Base-by-base conservation (phyloP, 2,797 vertebrate genomes). In the Poecilia velifera region DNA sequence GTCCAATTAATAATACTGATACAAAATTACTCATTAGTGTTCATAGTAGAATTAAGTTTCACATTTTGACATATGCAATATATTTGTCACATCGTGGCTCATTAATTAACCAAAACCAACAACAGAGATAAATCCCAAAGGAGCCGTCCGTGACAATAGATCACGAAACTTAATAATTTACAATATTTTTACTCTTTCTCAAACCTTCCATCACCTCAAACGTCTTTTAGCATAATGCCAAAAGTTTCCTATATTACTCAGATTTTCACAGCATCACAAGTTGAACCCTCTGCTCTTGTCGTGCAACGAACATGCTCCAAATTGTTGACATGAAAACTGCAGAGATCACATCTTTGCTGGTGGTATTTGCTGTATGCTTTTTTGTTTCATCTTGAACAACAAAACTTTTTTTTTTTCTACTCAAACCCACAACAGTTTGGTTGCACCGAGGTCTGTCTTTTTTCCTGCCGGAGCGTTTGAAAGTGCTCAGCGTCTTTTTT, bases 361-460 rank as follows among this genome's bases (percentile, higher is more conserved):
- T 9, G 73, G 4, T 79, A 16, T 57, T 49, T 73, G 47, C 13
- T 45, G 13, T 55, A 55, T 34, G 66, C 34, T 72, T 88, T 81
- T 81, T 90, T 66, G 79, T 88, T 90, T 88, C 76, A 82, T 36
- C 80, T 88, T 83, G 12, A 59, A 31, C 64, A 73, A 2, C 59
- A n/a, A 12, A n/a, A 28, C 39, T 41, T 70, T 41, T 66, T 28
- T 28, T 13, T 57, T 57, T 59, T 34, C 41, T 31, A 22, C 34
- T 6, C 34, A 31, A 39, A 75, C 1, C 51, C 51, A n/a, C 10
- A 78, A 22, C 47, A 22, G 34, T 53, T 47, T 34, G 3, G 6
- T 6, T 81, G 22, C 31, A 31, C 70, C 49, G 3, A 72, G 70
- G 66, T 31, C 3, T 68, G 73, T 45, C 34, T 51, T 68, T 46